Evolutionary conservation across 2,888 invertebrate species (phyloP).

Genomic region (Hemaris fuciformis): DNA sequence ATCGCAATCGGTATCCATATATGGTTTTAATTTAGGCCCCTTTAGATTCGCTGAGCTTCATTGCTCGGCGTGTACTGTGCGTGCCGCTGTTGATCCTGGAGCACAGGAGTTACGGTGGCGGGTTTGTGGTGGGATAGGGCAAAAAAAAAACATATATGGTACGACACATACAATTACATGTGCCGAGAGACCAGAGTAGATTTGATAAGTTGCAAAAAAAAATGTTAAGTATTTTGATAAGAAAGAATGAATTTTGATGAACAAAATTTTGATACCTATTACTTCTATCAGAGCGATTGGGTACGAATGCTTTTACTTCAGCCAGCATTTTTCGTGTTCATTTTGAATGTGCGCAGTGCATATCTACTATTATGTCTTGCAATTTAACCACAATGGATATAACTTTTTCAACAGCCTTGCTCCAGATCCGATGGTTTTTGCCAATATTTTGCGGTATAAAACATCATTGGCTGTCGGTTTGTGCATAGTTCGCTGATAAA

Average conservation of each 20-base stretch:
- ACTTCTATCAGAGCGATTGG: background rate
- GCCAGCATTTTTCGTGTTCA: background rate
- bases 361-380: slow-evolving; percentile 21
- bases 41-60: no score
- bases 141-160: no score
- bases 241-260: background rate
- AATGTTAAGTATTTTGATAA: no score
- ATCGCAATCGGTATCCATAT: no score
- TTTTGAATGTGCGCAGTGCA: slow-evolving; percentile 16
- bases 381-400: slow-evolving; percentile 33
- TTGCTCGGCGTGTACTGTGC: no score
- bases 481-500: slow-evolving; percentile 43
- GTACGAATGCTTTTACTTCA: background rate
- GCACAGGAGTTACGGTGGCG: no score
- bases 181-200: no score
- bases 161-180: no score
- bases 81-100: no score
- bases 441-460: slow-evolving; percentile 51
- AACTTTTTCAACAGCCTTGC: slow-evolving; percentile 59
- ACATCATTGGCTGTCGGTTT: slow-evolving; percentile 24
- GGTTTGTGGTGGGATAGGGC: no score
- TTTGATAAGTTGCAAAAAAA: no score
- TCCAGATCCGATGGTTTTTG: slow-evolving; percentile 61
- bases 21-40: no score
- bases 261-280: background rate